Conservation (phyloP, 2,797 vertebrate species). For the Acrossocheilus wenchowensis region DNA sequence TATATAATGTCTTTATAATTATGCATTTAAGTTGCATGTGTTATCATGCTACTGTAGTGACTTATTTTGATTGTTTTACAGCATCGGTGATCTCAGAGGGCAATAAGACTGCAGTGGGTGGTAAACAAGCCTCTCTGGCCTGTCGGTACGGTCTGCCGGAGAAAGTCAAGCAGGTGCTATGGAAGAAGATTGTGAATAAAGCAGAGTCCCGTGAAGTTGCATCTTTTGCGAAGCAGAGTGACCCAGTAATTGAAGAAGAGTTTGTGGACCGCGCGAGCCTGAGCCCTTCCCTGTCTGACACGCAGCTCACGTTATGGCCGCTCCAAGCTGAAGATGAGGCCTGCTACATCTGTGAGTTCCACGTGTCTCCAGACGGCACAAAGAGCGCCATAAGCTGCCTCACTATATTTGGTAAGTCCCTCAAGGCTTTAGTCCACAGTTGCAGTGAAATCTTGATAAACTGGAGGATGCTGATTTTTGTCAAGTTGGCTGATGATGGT, state of each 20-base stretch:
- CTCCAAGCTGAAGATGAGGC: constrained; percentile 77
- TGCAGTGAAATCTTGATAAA: background rate
- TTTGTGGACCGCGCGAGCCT: constrained; percentile 76
- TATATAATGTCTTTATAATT: no score
- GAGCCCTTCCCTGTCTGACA: constrained; percentile 73
- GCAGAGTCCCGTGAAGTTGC: constrained; percentile 70
- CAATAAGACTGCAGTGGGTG: constrained; percentile 78
- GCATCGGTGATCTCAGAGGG: constrained; percentile 68
- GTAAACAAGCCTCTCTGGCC: constrained; percentile 72
- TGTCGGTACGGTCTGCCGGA: constrained; percentile 79
- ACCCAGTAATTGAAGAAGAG: constrained; percentile 76
- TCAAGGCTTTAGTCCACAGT: background rate
- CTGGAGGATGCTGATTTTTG: background rate
- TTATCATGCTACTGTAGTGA: background rate
- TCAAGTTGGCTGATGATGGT: background rate
- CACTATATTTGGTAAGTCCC: constrained; percentile 72
- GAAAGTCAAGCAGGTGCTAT: constrained; percentile 76
- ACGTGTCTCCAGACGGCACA: constrained; percentile 64
- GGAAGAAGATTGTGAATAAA: constrained; percentile 66
- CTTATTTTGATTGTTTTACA: constrained; percentile 49
- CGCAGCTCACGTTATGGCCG: constrained; percentile 75
- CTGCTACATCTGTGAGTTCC: constrained; percentile 80
- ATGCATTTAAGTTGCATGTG: background rate
- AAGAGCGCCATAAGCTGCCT: constrained; percentile 77
- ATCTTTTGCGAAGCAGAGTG: constrained; percentile 73